Conservation (phyloP, 2,113 vertebrate genomes). For the Pycnonotus jocosus region DNA sequence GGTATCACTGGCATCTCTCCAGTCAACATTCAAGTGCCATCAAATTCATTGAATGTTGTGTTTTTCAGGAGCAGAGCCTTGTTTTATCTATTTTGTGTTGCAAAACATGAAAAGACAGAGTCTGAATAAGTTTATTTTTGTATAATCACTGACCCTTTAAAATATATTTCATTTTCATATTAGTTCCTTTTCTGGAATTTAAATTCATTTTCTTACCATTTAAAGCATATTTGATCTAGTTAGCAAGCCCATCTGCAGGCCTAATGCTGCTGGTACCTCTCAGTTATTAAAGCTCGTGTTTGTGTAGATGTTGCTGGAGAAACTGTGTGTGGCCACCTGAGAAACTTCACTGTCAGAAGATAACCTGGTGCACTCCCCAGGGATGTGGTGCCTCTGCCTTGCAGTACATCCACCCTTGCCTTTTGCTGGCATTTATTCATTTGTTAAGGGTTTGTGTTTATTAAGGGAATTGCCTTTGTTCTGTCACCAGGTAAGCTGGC, state of each 20-base stretch:
- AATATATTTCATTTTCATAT: background rate
- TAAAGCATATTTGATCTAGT: background rate
- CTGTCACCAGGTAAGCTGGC: background rate
- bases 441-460: background rate
- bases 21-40: background rate
- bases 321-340: background rate
- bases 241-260: background rate
- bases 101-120: background rate
- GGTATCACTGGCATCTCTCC: background rate
- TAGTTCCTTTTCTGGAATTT: background rate
- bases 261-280: background rate
- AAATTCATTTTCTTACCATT: background rate
- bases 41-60: background rate
- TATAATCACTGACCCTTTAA: background rate
- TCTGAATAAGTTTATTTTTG: background rate
- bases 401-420: background rate
- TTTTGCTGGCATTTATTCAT: background rate
- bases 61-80: background rate
- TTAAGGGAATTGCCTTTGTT: background rate
- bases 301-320: background rate
- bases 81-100: background rate
- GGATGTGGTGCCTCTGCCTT: fast-evolving
- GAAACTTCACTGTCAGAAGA: background rate
- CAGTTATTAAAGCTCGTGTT: background rate
- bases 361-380: background rate